These are phyloP conservation scores for Miichthys miiuy DNA, from an alignment of 2,797 vertebrate species.

Conservation along the genomic window DNA sequence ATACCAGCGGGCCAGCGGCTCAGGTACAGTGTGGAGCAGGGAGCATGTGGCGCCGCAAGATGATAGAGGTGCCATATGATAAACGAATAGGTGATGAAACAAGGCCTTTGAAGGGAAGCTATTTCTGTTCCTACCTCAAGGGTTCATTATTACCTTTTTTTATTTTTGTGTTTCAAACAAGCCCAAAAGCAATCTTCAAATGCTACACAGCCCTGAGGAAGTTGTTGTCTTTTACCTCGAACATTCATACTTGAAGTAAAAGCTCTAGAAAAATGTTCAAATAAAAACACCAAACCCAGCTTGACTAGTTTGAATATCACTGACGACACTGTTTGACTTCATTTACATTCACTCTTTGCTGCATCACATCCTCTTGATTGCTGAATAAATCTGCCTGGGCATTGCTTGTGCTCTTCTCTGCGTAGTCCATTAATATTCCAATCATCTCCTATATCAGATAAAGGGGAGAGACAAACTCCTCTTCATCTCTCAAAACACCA, in stretches of 20 bases:
- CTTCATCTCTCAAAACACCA: constrained; percentile 82
- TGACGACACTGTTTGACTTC: constrained; percentile 53
- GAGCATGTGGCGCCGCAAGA: constrained; percentile 53
- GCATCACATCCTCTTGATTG: constrained; percentile 58
- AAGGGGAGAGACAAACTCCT: constrained; percentile 78
- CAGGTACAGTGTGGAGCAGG: constrained; percentile 45
- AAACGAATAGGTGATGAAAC: constrained; percentile 74
- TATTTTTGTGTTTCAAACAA: constrained; percentile 32
- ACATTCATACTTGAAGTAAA: constrained; percentile 32
- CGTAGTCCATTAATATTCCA: constrained; percentile 81
- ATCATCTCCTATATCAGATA: constrained; percentile 78
- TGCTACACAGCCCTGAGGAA: constrained; percentile 16
- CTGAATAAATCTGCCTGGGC: constrained; percentile 70
- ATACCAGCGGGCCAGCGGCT: constrained; percentile 59
- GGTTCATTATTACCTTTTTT: constrained; percentile 59
- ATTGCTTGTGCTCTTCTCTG: constrained; percentile 58
- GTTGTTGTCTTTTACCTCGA: constrained; percentile 8
- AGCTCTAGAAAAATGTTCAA: constrained; percentile 26
- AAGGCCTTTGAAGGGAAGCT: constrained; percentile 67
- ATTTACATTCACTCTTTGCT: constrained; percentile 54
- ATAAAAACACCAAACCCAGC: constrained; percentile 33
- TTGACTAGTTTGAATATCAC: constrained; percentile 40
- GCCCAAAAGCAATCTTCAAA: constrained; percentile 39
- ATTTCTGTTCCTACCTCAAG: constrained; percentile 58
- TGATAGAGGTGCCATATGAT: constrained; percentile 69